Conservation (phyloP, 2,113 vertebrate genomes). For the Oryzias woworae region DNA sequence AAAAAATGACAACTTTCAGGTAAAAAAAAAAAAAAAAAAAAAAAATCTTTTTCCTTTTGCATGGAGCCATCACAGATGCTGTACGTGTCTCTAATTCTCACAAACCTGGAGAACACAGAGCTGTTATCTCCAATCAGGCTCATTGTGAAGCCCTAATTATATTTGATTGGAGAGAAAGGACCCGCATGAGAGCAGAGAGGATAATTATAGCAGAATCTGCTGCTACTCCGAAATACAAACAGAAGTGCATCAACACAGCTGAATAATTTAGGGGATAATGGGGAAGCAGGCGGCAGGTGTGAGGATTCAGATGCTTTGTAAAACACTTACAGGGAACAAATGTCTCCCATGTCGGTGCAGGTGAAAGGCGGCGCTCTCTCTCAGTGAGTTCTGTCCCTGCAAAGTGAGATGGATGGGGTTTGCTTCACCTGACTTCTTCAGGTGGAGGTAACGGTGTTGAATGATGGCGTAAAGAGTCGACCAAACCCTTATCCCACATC, state of each 20-base stretch:
- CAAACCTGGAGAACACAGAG: slow-evolving; percentile 26
- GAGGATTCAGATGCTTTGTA: slow-evolving; percentile 36
- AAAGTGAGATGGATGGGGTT: slow-evolving; percentile 29
- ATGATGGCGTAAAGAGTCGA: neutral
- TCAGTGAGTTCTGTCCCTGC: slow-evolving; percentile 21
- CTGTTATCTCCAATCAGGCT: slow-evolving; percentile 68
- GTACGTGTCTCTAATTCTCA: slow-evolving; percentile 15
- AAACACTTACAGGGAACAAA: slow-evolving; percentile 39
- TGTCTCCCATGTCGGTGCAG: slow-evolving; percentile 28
- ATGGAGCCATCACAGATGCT: slow-evolving; percentile 23
- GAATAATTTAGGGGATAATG: slow-evolving; percentile 53
- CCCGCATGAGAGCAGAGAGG: slow-evolving; percentile 27
- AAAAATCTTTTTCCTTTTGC: slow-evolving; percentile 15
- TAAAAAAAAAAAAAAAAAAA: slow-evolving; percentile 28
- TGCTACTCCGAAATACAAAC: slow-evolving; percentile 35
- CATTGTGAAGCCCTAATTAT: slow-evolving; percentile 60
- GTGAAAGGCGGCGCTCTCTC: slow-evolving; percentile 39
- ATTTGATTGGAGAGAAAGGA: slow-evolving; percentile 55
- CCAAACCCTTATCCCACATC: no score
- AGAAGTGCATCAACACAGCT: slow-evolving; percentile 50
- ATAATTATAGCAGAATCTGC: slow-evolving; percentile 59
- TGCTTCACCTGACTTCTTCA: slow-evolving; percentile 49
- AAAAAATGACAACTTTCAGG: slow-evolving; percentile 17
- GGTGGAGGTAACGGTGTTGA: slow-evolving; percentile 39
- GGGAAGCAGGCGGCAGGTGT: slow-evolving; percentile 45